Base-by-base conservation (phyloP, 1,140 invertebrate genomes). In the Calephelis nemesis region DNA sequence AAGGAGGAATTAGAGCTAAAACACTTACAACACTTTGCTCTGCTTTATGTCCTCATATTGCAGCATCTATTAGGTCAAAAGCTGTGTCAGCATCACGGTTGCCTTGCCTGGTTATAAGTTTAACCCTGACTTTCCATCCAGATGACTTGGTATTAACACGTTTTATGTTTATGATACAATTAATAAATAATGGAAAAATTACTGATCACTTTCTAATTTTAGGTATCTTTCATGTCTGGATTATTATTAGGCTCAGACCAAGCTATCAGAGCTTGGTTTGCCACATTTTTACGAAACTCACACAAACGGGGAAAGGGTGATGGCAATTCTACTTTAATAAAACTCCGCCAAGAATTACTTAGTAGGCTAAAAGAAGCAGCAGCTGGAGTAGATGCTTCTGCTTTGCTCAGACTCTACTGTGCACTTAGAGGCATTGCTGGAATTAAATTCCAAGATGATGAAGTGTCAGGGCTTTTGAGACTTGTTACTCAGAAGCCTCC, bases 381-480 rank as follows among this genome's bases (percentile, higher is more conserved):
- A 48, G 87, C 89, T 15, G 89, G 89, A 15, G 89, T 91, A 30
- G 81, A 90, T 52, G 89, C 89, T 6, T 91, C 87, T 48, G 87
- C 87, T 54, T 81, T 91, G 42, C 65, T 91, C 12, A 81, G 98
- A 54, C 92, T 99, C 0, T 98, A 98, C 81, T 98, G 97, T 92
- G 98, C 98, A 10, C 92, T 99, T 0, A 94, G 97, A 77, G 97
- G 97, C 47, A 98, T 99, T 67, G 98, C 97, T 5, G 96, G 96
- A 9, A 95, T 98, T 0, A 98, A 98, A 94, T 96, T 93, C 88
- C 96, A 97, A 81, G 98, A 99, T 83, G 98, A 99, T 72, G 98
- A 99, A 93, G 95, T 98, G 13, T 93, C 94, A 62, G 92, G 96
- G 40, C 92, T 99, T 19, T 94, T 99, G 0, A 94, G 96, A 77